Conservation (phyloP, 2,888 invertebrate genomes). For the Agrochola lychnidis region DNA sequence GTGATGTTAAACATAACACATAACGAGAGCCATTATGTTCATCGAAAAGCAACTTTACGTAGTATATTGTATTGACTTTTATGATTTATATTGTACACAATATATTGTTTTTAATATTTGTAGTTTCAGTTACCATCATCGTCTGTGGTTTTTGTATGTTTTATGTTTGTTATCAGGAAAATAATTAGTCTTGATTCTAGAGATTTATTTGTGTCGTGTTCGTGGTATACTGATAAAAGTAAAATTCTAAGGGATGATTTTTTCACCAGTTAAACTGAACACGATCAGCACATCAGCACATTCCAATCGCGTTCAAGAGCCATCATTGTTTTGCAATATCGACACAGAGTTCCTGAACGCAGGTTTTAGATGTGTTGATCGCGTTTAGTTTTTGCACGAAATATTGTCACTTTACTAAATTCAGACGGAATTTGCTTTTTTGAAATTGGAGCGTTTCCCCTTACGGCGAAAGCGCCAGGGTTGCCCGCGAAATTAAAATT, state of each 20-base stretch:
- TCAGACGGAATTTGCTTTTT: neutral
- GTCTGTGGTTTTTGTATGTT: constrained; percentile 2
- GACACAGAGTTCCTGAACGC: neutral
- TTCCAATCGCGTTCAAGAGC: neutral
- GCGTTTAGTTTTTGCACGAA: too few relatives aligned
- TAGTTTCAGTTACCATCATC: constrained; percentile 6
- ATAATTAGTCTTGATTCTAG: neutral
- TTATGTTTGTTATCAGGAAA: neutral
- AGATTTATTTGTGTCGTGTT: neutral
- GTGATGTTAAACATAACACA: constrained; percentile 28
- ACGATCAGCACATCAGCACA: neutral
- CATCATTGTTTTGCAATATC: neutral
- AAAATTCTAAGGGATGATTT: neutral
- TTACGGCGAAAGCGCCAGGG: too few relatives aligned
- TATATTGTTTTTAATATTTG: constrained; percentile 29
- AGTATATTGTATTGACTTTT: constrained; percentile 26
- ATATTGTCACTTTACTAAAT: neutral
- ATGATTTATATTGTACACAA: constrained; percentile 11
- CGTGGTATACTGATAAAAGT: neutral
- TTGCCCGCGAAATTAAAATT: too few relatives aligned
- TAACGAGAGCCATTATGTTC: constrained; percentile 5
- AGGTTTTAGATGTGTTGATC: too few relatives aligned
- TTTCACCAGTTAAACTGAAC: neutral
- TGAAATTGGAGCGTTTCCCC: neutral
- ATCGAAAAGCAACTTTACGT: constrained; percentile 8